These are phyloP conservation scores for Meteorus sp. DNA, from an alignment of 1,140 invertebrate species.

Conservation along the genomic window DNA sequence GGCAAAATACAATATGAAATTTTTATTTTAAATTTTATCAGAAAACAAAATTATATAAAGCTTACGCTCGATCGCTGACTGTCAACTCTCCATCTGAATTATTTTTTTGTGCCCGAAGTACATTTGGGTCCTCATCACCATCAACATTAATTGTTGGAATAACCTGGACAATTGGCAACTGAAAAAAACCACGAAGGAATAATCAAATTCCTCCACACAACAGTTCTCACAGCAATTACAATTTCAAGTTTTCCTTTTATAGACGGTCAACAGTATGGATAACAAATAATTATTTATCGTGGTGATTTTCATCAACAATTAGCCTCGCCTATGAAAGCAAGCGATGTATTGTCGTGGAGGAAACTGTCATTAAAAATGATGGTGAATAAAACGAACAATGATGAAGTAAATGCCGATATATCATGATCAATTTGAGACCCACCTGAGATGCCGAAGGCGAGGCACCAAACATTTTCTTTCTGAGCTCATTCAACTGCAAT, in stretches of 20 bases:
- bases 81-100: not conserved
- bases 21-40: too few species aligned
- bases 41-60: conserved; percentile 7
- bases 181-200: not conserved
- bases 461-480: conserved; percentile 43
- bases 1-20: not conserved
- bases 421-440: not conserved
- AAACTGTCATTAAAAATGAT: not conserved
- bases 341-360: not conserved
- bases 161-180: not conserved
- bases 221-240: too few species aligned
- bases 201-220: not conserved
- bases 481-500: conserved; percentile 45
- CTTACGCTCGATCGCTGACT: conserved; percentile 1
- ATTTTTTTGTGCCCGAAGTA: not conserved
- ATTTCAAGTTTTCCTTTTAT: too few species aligned
- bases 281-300: not conserved
- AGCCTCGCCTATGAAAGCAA: not conserved
- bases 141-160: not conserved
- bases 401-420: too few species aligned
- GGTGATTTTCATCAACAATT: not conserved
- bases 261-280: too few species aligned
- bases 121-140: conserved; percentile 5
- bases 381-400: not conserved
- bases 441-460: conserved; percentile 38